Base-by-base conservation (phyloP, 2,797 vertebrate genomes). In the Cyclura pinguis region DNA sequence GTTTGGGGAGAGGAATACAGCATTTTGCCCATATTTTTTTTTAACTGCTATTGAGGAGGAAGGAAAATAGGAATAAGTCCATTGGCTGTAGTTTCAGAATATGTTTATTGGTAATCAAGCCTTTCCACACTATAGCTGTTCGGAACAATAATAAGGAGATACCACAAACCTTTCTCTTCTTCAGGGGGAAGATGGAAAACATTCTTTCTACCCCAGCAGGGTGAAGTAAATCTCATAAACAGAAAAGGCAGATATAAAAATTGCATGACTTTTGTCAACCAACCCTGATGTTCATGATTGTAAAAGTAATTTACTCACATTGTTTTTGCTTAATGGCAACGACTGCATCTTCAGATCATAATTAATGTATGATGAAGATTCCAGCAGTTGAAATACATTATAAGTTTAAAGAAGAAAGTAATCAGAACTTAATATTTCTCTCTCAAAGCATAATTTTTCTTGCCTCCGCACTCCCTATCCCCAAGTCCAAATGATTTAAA, bases 281-380 rank as follows among this genome's bases (percentile, higher is more conserved):
- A 92, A 92, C 73, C 91, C 82, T 91, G 4, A 38, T 90, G 89
- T 84, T 92, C 73, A 88, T 89, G 82, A 82, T 95, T 93, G 89
- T 93, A 94, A 84, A 95, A 95, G 86, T 76, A 93, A 94, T 95
- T 93, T 94, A 93, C 87, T 95, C 84, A 80, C 81, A 94, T 94
- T 96, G 94, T 96, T 90, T 94, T 95, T 92, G 74, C 35, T 92
- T 94, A 94, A 95, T 95, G 93, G 95, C 93, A 92, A 96, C 92
- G 94, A 95, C 94, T 94, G 92, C 94, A 93, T 95, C 93, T 93
- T 90, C 92, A 95, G 91, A 92, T 84, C 57, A 90, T 96, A 96
- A 96, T 96, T 96, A 96, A 95, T 96, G 92, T 88, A 95, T 91
- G 89, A 95, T 95, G 93, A 92, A 95, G 89, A 88, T 90, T 91